A percentile compares a stretch with the other conserved stretches of the same genome.
Evolutionary conservation across 2,888 invertebrate species (phyloP).

Genomic region (Deilephila elpenor): DNA sequence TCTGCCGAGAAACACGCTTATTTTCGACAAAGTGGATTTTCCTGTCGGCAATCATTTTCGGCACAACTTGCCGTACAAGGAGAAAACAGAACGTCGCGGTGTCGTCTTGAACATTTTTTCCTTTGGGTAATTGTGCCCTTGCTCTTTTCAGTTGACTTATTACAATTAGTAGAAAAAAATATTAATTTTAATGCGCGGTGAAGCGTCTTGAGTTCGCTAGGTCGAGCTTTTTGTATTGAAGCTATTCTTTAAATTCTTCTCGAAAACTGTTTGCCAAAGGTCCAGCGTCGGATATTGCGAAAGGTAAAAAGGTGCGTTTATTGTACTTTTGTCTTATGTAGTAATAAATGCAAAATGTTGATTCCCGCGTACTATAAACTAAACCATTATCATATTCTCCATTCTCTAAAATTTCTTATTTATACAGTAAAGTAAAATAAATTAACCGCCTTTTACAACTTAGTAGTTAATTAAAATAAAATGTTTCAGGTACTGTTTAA

Average conservation of each 20-base stretch:
- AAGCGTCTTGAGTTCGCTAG: neutral
- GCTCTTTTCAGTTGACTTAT: conserved; percentile 19
- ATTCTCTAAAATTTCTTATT: too few species aligned
- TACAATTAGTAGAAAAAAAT: conserved; percentile 19
- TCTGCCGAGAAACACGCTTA: neutral
- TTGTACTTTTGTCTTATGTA: too few species aligned
- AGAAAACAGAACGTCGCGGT: conserved; percentile 5
- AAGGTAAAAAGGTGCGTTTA: neutral
- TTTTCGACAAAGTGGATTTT: conserved; percentile 23
- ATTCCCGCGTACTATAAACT: too few species aligned
- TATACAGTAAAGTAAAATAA: too few species aligned
- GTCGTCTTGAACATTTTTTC: conserved; percentile 18
- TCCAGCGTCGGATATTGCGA: too few species aligned
- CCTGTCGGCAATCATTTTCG: conserved; percentile 20
- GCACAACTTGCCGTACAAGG: conserved; percentile 19
- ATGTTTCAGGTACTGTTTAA: too few species aligned
- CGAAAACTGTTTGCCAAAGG: neutral
- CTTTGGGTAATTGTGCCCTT: conserved; percentile 21
- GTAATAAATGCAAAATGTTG: too few species aligned
- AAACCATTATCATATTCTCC: too few species aligned
- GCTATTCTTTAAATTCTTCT: neutral
- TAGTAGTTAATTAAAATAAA: too few species aligned
- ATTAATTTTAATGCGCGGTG: neutral
- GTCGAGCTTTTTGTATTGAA: neutral
- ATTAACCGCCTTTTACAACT: too few species aligned